A percentile compares a stretch with the other conserved stretches of the same genome.
Conservation (phyloP, 2,113 vertebrate genomes). For the pig (Sus scrofa) region DNA sequence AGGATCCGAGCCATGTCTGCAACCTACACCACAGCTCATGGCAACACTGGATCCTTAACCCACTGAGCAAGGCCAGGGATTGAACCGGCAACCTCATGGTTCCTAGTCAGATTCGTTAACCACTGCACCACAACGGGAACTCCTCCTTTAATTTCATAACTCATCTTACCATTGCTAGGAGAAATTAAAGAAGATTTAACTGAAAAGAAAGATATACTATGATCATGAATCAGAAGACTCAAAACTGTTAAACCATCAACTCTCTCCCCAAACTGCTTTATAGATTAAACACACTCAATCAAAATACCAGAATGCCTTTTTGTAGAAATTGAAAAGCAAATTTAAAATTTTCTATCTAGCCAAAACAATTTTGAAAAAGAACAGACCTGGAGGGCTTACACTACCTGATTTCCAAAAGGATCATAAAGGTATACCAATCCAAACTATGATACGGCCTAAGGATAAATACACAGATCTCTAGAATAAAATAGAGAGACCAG, state of each 20-base stretch:
- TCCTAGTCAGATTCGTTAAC: no score
- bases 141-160: conserved; percentile 37
- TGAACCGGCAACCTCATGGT: no score
- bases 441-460: neutral
- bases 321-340: conserved; percentile 4
- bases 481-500: neutral
- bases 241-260: conserved; percentile 38
- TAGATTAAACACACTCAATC: neutral
- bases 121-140: no score
- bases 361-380: conserved; percentile 15
- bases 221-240: neutral
- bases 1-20: no score
- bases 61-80: no score
- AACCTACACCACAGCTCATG: no score
- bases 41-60: no score
- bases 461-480: neutral
- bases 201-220: neutral
- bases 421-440: neutral
- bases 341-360: conserved; percentile 26
- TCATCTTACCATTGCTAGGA: neutral
- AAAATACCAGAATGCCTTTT: neutral
- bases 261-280: neutral
- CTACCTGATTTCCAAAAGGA: conserved; percentile 40
- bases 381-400: neutral
- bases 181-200: conserved; percentile 22